Conservation (phyloP, 2,113 vertebrate species). For the Lophochroa leadbeateri region DNA sequence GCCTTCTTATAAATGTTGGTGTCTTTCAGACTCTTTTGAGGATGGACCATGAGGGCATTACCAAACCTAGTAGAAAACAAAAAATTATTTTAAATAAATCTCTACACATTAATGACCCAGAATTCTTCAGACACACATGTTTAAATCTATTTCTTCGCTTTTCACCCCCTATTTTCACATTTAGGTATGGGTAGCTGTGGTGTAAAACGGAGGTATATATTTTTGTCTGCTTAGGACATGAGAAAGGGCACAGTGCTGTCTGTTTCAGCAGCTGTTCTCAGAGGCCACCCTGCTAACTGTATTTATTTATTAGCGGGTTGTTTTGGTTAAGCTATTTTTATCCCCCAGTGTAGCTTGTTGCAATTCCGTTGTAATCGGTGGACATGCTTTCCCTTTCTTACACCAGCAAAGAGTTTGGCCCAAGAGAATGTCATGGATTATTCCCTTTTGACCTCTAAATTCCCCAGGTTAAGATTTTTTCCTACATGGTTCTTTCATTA, state of each 20-base stretch:
- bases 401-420: background rate
- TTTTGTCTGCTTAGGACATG: conserved; percentile 42
- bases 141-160: background rate
- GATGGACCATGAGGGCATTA: background rate
- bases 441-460: background rate
- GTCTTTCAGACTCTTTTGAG: background rate
- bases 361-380: background rate
- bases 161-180: background rate
- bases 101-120: background rate
- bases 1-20: background rate
- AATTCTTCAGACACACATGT: background rate
- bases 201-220: conserved; percentile 7
- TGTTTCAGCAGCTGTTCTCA: conserved; percentile 28
- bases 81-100: background rate
- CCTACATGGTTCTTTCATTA: background rate
- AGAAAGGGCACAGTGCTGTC: conserved; percentile 35
- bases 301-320: conserved; percentile 34
- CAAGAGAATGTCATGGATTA: background rate
- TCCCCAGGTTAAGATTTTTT: background rate
- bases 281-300: background rate
- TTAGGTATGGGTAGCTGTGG: background rate
- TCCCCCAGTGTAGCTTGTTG: background rate
- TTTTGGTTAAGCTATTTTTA: conserved; percentile 42
- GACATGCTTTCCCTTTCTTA: background rate
- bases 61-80: background rate